Base-by-base conservation (phyloP, 2,113 vertebrate genomes). In the Odocoileus virginianus region DNA sequence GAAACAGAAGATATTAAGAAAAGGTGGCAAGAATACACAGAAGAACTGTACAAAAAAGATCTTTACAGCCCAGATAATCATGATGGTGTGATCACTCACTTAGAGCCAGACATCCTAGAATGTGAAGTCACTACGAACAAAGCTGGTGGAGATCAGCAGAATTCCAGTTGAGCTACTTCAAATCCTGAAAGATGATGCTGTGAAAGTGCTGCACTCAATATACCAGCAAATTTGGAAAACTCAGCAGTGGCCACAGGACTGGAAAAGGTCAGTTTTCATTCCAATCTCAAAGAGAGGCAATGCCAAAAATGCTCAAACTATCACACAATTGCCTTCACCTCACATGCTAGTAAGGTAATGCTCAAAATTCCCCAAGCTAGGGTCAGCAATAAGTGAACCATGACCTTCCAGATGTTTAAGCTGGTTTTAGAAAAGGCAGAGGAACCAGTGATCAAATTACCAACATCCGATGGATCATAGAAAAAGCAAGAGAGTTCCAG, bases 381-480 rank as follows among this genome's bases (percentile, higher is more conserved):
- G 30, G 7, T n/a, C 30, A 64, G 7, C 15, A 64, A n/a, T 17
- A 64, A 1, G 0, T 64, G 61, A 64, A 64, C 7, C 61, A 0
- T 17, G 15, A 64, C 1, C 30, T 64, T 64, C 15, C 61, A n/a
- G 30, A 17, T n/a, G 61, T 8, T 15, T 16, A 64, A 64, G 15
- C 61, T 64, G 30, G 30, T n/a, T 64, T n/a, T 64, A 64, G 7
- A 17, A n/a, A 64, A 64, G 7, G 15, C 30, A n/a, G 30, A 64
- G 15, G 30, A 64, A 64, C 30, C 61, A 64, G 30, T n/a, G 30
- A 64, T n/a, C 30, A 64, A 64, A n/a, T n/a, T 64, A 7, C 61
- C 15, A 64, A n/a, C 7, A 9, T 64, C 15, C 0, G 0, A 7
- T n/a, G 3, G 15, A 17, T 64, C 61, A 64, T 64, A 0, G 6